Base-by-base conservation (phyloP, 1,140 invertebrate genomes). In the Brachionus plicatilis region DNA sequence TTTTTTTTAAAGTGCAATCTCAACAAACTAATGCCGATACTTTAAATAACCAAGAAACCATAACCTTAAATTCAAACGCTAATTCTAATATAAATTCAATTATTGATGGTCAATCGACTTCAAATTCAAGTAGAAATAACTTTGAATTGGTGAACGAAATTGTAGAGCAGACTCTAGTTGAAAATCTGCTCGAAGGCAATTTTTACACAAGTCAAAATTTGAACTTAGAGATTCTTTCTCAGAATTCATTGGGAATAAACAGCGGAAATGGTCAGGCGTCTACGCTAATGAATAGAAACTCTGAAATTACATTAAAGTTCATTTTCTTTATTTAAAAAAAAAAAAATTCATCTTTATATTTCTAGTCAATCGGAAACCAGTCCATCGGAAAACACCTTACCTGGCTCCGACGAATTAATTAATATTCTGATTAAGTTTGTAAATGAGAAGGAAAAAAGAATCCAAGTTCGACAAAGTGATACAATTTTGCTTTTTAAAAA, bases 401-500 rank as follows among this genome's bases (percentile, higher is more conserved):
- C 27, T 53, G 43, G 33, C 8, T 37, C 43, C 12, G 72, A 47
- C 3, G 60, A 70, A 17, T 53, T 37, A 83, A 68, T 83, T 43
- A 68, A 60, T 37, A 56, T 83, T 27, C 17, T 70, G 6, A 83
- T 83, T 9, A 68, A 72, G 33, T 83, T 83, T 83, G 41, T 83
- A 8, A 83, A 83, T 47, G 68, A 72, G 41, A 83, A 50, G n/a
- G 60, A 83, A 68, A 70, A 20, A 24, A 24, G 12, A 70, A 83
- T 83, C 3, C n/a, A 47, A 45, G 82, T 43, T 7, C 66, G 68
- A 8, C 37, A 17, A 56, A 72, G 29, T 45, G 65, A 83, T 29
- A 83, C 65, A 11, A 83, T 83, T 83, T 29, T 60, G 3, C 8
- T 56, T 9, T 43, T 83, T 5, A 83, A 83, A 83, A 83, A 68